Evolutionary conservation across 2,888 invertebrate species (phyloP).

Genomic region (Stenurella melanura): DNA sequence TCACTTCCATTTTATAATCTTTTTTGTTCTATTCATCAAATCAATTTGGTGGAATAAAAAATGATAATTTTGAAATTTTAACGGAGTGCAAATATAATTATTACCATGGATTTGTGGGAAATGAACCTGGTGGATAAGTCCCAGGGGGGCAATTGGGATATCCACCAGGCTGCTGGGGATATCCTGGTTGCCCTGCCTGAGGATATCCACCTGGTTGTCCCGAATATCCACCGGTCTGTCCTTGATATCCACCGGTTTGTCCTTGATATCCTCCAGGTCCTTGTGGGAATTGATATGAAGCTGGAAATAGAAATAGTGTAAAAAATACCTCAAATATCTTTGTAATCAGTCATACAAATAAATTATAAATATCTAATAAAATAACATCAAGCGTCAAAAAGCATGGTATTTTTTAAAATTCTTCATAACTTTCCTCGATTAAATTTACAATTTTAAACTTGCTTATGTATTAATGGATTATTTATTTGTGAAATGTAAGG

Average conservation of each 20-base stretch:
- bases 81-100: background rate
- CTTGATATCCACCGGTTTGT: constrained; percentile 40
- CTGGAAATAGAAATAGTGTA: constrained; percentile 62
- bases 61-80: background rate
- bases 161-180: constrained; percentile 33
- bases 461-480: too few species aligned
- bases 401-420: too few species aligned
- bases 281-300: constrained; percentile 76
- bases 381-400: too few species aligned
- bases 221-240: constrained; percentile 65
- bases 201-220: constrained; percentile 47
- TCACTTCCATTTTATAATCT: background rate
- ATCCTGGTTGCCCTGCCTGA: constrained; percentile 49
- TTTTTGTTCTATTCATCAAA: background rate
- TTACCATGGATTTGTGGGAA: constrained; percentile 56
- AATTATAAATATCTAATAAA: background rate
- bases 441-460: too few species aligned
- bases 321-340: background rate
- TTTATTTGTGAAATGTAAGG: too few species aligned
- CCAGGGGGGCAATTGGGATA: constrained; percentile 54
- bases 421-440: too few species aligned
- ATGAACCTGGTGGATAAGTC: constrained; percentile 64
- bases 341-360: background rate
- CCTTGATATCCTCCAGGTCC: constrained; percentile 73
- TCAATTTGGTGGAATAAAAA: constrained; percentile 20